Conservation (phyloP, 2,888 invertebrate species). For the Hypselothyrea guttata region DNA sequence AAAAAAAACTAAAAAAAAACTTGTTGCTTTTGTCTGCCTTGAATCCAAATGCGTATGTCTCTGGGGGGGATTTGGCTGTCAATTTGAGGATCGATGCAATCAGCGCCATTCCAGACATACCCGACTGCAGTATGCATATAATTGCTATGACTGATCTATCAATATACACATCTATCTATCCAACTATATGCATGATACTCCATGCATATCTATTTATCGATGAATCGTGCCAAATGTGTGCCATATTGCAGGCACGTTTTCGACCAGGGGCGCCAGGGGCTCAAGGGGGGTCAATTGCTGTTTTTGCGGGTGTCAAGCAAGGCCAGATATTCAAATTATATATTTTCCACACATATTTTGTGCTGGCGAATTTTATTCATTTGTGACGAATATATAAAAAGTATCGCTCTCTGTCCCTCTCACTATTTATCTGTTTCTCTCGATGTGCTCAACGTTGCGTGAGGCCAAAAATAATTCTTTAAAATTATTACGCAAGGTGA, state of each 20-base stretch:
- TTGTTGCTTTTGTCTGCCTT: constrained; percentile 52
- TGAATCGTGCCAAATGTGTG: constrained; percentile 66
- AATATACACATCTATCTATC: constrained; percentile 34
- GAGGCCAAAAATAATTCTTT: constrained; percentile 47
- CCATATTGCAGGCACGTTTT: constrained; percentile 41
- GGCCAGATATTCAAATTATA: constrained; percentile 42
- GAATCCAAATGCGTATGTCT: constrained; percentile 42
- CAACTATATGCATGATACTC: constrained; percentile 44
- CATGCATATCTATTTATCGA: constrained; percentile 36
- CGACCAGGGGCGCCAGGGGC: constrained; percentile 1
- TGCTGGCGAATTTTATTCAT: constrained; percentile 21
- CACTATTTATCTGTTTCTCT: neutral
- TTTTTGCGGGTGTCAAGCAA: constrained; percentile 27
- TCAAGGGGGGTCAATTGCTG: constrained; percentile 19
- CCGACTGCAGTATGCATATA: constrained; percentile 51
- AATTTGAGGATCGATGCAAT: constrained; percentile 11
- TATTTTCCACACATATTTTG: constrained; percentile 44
- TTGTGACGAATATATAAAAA: constrained; percentile 21
- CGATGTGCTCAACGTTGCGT: constrained; percentile 31
- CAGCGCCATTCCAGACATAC: constrained; percentile 14
- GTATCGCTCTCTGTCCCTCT: neutral
- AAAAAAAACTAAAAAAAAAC: no score
- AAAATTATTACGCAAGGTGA: constrained; percentile 55
- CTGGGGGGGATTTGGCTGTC: constrained; percentile 26
- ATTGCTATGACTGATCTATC: constrained; percentile 44